These are phyloP conservation scores for Leucosticte australis DNA, from an alignment of 2,113 vertebrate genomes.

Conservation along the genomic window DNA sequence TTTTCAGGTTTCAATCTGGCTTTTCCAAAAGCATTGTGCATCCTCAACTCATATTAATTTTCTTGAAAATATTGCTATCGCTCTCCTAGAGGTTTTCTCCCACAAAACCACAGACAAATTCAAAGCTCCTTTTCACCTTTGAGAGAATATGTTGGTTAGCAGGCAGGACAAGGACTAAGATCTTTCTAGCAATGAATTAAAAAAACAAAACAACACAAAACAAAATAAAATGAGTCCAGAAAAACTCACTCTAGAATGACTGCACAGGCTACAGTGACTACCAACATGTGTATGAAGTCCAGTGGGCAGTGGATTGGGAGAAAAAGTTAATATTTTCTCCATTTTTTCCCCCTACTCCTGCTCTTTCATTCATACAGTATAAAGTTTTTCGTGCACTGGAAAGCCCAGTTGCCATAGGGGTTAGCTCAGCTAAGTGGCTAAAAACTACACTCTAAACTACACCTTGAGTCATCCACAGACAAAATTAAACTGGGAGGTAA, in stretches of 20 bases:
- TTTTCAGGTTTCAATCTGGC: not conserved
- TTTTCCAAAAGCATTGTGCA: not conserved
- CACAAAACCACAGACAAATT: not conserved
- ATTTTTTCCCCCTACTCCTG: not conserved
- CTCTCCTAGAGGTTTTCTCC: not conserved
- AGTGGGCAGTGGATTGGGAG: not conserved
- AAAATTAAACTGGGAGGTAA: not conserved
- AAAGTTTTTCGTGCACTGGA: not conserved
- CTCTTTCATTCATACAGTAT: not conserved
- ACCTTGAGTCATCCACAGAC: not conserved
- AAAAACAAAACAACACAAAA: not conserved
- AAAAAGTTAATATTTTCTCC: not conserved
- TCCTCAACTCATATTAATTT: not conserved
- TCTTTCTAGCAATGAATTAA: not conserved
- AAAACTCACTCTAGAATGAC: not conserved
- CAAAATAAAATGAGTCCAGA: not conserved
- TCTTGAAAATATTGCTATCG: not conserved
- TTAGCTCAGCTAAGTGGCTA: not conserved
- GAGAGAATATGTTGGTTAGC: not conserved
- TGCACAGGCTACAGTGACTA: not conserved
- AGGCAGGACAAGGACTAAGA: not conserved
- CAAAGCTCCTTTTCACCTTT: not conserved
- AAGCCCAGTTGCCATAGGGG: not conserved
- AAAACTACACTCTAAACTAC: not conserved
- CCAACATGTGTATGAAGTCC: not conserved